Percentiles rank a stretch among this genome's conserved stretches.
These are phyloP conservation scores for Huso huso DNA, from an alignment of 2,797 vertebrate genomes.

Conservation along the genomic window DNA sequence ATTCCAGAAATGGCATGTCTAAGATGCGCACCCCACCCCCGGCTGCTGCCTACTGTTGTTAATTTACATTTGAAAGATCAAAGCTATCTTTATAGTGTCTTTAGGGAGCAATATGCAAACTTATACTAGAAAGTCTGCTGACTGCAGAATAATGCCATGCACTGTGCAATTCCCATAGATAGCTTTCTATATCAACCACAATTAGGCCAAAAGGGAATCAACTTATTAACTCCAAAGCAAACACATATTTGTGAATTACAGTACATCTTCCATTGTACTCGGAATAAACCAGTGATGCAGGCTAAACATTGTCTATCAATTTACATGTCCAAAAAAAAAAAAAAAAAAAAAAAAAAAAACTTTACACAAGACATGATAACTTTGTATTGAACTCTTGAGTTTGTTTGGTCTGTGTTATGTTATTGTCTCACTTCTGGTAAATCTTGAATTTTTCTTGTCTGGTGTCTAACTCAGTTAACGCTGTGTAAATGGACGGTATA, in stretches of 20 bases:
- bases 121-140: neutral
- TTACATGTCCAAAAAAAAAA: too few species aligned
- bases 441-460: too few species aligned
- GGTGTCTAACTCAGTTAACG: too few species aligned
- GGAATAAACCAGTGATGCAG: neutral
- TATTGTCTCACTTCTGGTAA: too few species aligned
- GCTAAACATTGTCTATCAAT: too few species aligned
- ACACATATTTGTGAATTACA: neutral
- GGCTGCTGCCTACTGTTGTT: neutral
- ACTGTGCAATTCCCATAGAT: neutral
- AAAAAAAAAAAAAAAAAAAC: too few species aligned
- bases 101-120: neutral
- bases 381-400: too few species aligned
- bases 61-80: conserved; percentile 13
- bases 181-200: neutral
- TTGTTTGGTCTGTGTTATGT: too few species aligned
- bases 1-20: neutral
- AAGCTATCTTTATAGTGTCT: neutral
- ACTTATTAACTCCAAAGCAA: neutral
- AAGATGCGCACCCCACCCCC: neutral
- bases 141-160: neutral
- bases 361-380: too few species aligned
- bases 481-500: too few species aligned
- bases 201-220: conserved; percentile 3
- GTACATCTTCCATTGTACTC: neutral